A percentile compares a stretch with the other conserved stretches of the same genome.
Conservation (phyloP, 2,888 invertebrate genomes). For the Tiliacea aurago region DNA sequence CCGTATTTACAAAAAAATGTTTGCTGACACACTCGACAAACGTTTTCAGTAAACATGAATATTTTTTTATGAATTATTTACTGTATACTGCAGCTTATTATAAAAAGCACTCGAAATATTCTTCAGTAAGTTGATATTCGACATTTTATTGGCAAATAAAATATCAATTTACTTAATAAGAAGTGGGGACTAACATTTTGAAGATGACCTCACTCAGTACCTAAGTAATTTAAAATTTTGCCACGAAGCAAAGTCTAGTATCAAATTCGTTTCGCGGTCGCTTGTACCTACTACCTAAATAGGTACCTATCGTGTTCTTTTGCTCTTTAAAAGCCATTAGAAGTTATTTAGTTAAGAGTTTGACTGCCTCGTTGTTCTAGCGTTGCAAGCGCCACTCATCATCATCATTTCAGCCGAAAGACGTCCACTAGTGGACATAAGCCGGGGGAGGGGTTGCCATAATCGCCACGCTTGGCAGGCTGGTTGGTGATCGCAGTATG, state of each 20-base stretch:
- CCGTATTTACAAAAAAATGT: slow-evolving; percentile 45
- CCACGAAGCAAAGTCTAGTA: background rate
- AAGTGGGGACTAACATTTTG: slow-evolving; percentile 21
- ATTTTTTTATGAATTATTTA: slow-evolving; percentile 5
- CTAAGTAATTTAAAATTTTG: background rate
- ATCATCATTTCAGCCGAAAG: too few species aligned
- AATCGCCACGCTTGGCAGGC: too few species aligned
- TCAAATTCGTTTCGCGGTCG: background rate
- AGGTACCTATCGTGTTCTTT: background rate
- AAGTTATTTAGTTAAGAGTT: background rate
- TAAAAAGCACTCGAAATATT: background rate
- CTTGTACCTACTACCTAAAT: background rate
- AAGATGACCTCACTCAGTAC: slow-evolving; percentile 19
- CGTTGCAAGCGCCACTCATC: too few species aligned
- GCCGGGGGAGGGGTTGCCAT: too few species aligned
- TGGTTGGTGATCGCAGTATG: too few species aligned
- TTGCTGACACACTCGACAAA: slow-evolving; percentile 36
- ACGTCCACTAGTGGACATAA: too few species aligned
- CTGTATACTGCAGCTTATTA: slow-evolving; percentile 2
- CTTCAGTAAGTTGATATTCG: slow-evolving; percentile 1
- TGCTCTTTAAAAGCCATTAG: background rate
- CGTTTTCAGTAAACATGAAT: slow-evolving; percentile 15
- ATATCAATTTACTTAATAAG: slow-evolving; percentile 38
- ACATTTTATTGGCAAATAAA: slow-evolving; percentile 36
- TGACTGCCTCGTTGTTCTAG: too few species aligned